Evolutionary conservation across 2,113 vertebrate genomes (phyloP).

Genomic region (Pollachius pollachius): DNA sequence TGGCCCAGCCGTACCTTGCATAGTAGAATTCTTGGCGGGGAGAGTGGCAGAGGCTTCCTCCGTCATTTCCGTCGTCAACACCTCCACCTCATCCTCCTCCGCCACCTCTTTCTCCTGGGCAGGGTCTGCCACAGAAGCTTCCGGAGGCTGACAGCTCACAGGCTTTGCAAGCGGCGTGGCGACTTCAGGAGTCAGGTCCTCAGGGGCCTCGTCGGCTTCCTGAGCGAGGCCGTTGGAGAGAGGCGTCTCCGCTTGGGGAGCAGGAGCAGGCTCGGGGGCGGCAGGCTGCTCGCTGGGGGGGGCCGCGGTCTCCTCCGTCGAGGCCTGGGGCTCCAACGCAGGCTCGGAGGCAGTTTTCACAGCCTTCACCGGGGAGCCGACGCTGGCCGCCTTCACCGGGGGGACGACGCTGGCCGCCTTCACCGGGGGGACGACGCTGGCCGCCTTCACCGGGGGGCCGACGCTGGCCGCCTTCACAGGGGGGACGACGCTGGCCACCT

Average conservation of each 20-base stretch:
- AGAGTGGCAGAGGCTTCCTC: slow-evolving; percentile 55
- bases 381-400: fast-evolving
- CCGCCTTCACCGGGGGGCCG: slow-evolving; percentile 6
- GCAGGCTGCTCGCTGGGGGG: slow-evolving; percentile 29
- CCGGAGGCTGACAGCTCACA: slow-evolving; percentile 57
- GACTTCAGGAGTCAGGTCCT: slow-evolving; percentile 67
- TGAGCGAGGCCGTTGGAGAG: slow-evolving; percentile 80
- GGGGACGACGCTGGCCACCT: too few species aligned
- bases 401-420: not conserved
- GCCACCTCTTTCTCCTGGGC: slow-evolving; percentile 31
- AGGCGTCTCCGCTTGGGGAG: slow-evolving; percentile 71
- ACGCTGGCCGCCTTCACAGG: slow-evolving; percentile 32
- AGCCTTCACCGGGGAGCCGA: not conserved
- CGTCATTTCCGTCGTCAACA: slow-evolving; percentile 31
- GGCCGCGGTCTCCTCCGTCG: slow-evolving; percentile 41
- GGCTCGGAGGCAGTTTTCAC: slow-evolving; percentile 8
- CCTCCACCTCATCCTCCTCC: slow-evolving; percentile 14
- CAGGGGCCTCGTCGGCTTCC: slow-evolving; percentile 60
- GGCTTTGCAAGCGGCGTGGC: slow-evolving; percentile 78
- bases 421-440: slow-evolving; percentile 16
- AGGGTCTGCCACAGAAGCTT: slow-evolving; percentile 36
- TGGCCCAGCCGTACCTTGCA: slow-evolving; percentile 73
- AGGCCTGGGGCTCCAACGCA: slow-evolving; percentile 26
- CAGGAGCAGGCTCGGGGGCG: slow-evolving; percentile 59
- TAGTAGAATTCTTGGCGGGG: slow-evolving; percentile 73